Base-by-base conservation (phyloP, 2,888 invertebrate genomes). In the Epinotia ramella region DNA sequence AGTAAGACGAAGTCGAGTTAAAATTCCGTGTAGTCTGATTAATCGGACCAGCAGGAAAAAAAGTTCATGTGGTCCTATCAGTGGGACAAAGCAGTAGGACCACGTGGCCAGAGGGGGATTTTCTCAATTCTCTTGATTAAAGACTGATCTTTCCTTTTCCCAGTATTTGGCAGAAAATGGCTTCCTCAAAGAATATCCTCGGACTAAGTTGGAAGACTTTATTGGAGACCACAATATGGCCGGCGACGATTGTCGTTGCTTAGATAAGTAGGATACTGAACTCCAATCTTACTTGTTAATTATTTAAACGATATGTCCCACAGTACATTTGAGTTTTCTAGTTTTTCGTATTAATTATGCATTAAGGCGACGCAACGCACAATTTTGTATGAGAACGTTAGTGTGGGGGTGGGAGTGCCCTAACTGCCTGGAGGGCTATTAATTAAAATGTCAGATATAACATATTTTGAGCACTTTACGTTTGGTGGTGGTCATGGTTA, bases 141-240 rank as follows among this genome's bases (percentile, higher is more conserved):
- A 20, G 49, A n/a, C 12, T 49, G 5, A 44, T 13, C 68, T 11
- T 11, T 64, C 75, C 73, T 59, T 7, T 77, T 77, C 28, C 78
- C 44, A 92, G 92, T 81, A 85, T 46, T 81, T 92, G 57, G 85
- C 81, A 0, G 71, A 82, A 12, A 83, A 81, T 56, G 88, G 85
- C 3, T 81, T 88, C 20, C 73, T 93, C 2, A 84, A 81, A 79
- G 86, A 91, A 70, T 90, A 89, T 77, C 86, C 87, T 20, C 81
- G 74, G 73, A 86, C 79, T 3, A 84, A 84, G 73, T 79, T 92
- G 1, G 78, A 84, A 75, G 88, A 91, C 20, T 92, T 89, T 71
- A 77, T 86, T 13, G 93, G 92, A 7, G 93, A 93, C 73, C 81
- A 86, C 13, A 91, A 92, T 76, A 92, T 88, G 71, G 87, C 83